Evolutionary conservation across 2,888 invertebrate species (phyloP), one percentile per base, ranked within the genome.

Genomic region (Tribolium freemani): DNA sequence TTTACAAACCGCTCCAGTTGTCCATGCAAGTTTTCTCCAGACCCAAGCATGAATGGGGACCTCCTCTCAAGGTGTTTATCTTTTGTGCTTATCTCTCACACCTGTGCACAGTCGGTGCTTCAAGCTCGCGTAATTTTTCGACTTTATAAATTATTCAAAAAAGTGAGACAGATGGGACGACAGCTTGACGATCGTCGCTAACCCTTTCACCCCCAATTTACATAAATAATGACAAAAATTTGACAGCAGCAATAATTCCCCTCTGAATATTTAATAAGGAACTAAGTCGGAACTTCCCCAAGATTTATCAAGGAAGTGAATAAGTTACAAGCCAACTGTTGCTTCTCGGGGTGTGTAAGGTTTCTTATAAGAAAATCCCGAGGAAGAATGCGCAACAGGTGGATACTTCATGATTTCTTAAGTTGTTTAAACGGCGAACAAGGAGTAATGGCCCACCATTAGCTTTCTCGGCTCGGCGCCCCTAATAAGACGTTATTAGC

Each of bases 361-460:
- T 73, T 73, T 71, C 71, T 73, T 73, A 54, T 69, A 73, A 73
- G 73, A 71, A 72, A 73, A 20, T 72, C 74, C 77, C 66, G 10
- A 79, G 76, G 78, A 75, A 76, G 72, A 46, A 45, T 58, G 75
- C 26, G 26, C 81, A 81, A 81, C 81, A 81, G 80, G 81, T 81
- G 77, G 76, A 76, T 76, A 76, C 80, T 81, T 78, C 67, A 61
- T 71, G 79, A 73, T 79, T 78, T 78, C 79, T 80, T 78, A 77
- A 75, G 73, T 75, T 61, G 58, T 72, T 69, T 69, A 69, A 48
- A 71, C 75, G 76, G 66, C 75, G 38, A 56, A 26, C 58, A n/a
- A 11, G 58, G 16, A 45, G 6, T 46, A 16, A 16, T 38, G 38
- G 46, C 8, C 50, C 51, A 13, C 45, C 30, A 63, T 51, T 63